Base-by-base conservation (phyloP, 92 coral and sea anemone genomes). In the Muricea muricata region DNA sequence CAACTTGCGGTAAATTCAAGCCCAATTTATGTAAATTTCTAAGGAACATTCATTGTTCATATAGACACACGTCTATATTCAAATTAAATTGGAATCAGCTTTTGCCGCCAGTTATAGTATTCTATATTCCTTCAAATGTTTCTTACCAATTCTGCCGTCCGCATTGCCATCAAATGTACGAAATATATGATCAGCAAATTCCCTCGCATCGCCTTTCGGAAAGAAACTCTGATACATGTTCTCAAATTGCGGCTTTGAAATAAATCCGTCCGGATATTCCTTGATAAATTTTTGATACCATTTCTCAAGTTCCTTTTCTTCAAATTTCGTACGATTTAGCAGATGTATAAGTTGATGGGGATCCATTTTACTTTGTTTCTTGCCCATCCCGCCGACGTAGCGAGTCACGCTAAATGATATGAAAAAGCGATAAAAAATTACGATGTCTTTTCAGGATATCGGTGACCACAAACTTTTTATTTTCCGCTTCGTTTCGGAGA, bases 251-350 rank as follows among this genome's bases (percentile, higher is more conserved):
- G 94, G 94, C 71, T 93, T 93, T 13, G 99, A 92, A 20, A 96
- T 71, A 72, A 83, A 96, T 9, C 99, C 99, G 72, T 90, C 93
- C 21, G 99, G 99, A 73, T 97, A 96, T 80, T 96, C 99, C 50
- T 96, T 96, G 11, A 96, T 87, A 87, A 96, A 96, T 12, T 97
- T 97, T 75, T 93, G 90, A 68, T 96, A 96, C 99, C 99, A 96
- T 9, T 97, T 88, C 67, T 96, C 91, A 25, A 96, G 79, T 41
- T 96, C 99, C 45, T 92, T 93, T 79, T 96, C 99, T 52, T 96
- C 99, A 87, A 96, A 96, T 28, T 96, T 92, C 47, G 99, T 96
- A 65, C 94, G 92, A 46, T 90, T 85, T 48, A 96, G 86, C 26
- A 96, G 97, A 72, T 96, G 97, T 37, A 92, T 93, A 32, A 93